A percentile compares a stretch with the other conserved stretches of the same genome.
phyloP scores from a whole-genome alignment of 2,888 invertebrate species.

The Linnaemya tessellans region DNA sequence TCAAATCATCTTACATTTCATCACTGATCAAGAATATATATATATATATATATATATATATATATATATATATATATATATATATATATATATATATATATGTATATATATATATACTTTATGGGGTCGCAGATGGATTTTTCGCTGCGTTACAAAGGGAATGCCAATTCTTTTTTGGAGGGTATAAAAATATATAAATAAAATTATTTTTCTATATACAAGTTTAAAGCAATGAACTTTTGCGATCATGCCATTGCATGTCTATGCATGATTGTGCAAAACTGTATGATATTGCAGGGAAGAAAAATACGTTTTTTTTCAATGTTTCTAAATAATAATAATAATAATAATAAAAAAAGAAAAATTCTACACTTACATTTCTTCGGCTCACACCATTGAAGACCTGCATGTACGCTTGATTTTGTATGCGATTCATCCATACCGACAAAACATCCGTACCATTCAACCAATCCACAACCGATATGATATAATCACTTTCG shows the following conservation, averaged over 20 bases:
- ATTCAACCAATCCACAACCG: slow-evolving; percentile 90
- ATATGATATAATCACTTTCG: slow-evolving; percentile 83
- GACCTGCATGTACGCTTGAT: slow-evolving; percentile 86
- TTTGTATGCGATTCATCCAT: slow-evolving; percentile 96
- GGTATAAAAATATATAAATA: too few species aligned
- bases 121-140: too few species aligned
- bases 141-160: too few species aligned
- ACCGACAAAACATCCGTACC: slow-evolving; percentile 88
- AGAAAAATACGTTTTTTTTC: neutral
- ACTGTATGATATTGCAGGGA: neutral
- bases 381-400: slow-evolving; percentile 84
- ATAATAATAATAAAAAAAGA: neutral
- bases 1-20: too few species aligned
- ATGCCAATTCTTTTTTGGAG: too few species aligned
- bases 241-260: neutral
- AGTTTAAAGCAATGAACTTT: too few species aligned
- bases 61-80: too few species aligned
- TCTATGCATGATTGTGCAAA: slow-evolving; percentile 1
- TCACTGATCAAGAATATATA: too few species aligned
- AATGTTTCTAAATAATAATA: neutral
- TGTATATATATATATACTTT: too few species aligned
- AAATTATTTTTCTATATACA: too few species aligned
- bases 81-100: too few species aligned
- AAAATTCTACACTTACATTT: slow-evolving; percentile 75
- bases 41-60: too few species aligned